These are phyloP conservation scores for Brachionus angularis DNA, from an alignment of 1,140 invertebrate species.

Conservation along the genomic window DNA sequence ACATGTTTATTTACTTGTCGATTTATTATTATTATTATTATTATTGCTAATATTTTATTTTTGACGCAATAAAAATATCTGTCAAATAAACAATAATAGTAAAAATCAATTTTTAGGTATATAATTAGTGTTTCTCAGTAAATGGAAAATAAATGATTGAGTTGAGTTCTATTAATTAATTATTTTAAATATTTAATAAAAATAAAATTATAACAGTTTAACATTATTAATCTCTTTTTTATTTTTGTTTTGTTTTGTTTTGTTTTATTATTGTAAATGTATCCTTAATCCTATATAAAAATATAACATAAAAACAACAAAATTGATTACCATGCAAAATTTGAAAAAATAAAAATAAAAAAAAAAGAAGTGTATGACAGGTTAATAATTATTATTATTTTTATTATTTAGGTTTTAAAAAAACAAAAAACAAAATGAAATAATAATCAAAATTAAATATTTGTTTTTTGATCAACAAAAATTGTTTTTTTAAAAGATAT, in stretches of 20 bases:
- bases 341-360: slow-evolving; percentile 21
- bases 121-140: neutral
- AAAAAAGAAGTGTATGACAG: slow-evolving; percentile 36
- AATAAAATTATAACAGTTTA: slow-evolving; percentile 38
- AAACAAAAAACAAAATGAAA: slow-evolving; percentile 28
- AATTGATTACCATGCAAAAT: slow-evolving; percentile 42
- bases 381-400: slow-evolving; percentile 27
- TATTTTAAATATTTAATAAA: slow-evolving; percentile 26
- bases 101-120: slow-evolving; percentile 5
- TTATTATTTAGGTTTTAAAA: slow-evolving; percentile 7
- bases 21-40: too few relatives aligned
- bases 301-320: neutral
- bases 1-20: too few relatives aligned
- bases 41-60: too few relatives aligned
- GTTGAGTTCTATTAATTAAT: too few relatives aligned
- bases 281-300: slow-evolving; percentile 38
- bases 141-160: too few relatives aligned
- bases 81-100: slow-evolving; percentile 41
- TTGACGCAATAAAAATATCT: slow-evolving; percentile 38
- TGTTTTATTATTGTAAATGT: slow-evolving; percentile 42
- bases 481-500: too few relatives aligned
- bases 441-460: neutral
- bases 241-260: too few relatives aligned
- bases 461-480: neutral
- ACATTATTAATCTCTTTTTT: slow-evolving; percentile 41